A percentile compares a stretch with the other conserved stretches of the same genome.
These are phyloP conservation scores for Heterochromis multidens DNA, from an alignment of 2,113 vertebrate genomes.

Conservation along the genomic window DNA sequence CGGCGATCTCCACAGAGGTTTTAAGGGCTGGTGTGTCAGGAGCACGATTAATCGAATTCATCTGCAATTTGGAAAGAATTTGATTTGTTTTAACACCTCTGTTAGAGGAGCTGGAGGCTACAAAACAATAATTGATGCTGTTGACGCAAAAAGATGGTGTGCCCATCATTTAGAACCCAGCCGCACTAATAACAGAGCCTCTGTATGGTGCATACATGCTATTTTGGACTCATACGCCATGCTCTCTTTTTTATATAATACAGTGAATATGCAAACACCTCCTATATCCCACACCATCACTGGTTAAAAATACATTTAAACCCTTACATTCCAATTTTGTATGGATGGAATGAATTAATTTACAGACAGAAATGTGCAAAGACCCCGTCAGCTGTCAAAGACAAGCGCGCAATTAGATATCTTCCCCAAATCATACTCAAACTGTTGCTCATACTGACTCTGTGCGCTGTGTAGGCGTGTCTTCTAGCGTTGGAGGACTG, in stretches of 20 bases:
- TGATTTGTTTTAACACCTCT: neutral
- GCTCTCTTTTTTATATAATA: neutral
- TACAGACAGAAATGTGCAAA: neutral
- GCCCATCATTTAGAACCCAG: neutral
- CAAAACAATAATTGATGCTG: neutral
- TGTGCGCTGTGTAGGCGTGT: conserved; percentile 29
- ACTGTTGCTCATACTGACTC: conserved; percentile 22
- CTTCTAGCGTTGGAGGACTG: neutral
- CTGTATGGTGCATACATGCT: neutral
- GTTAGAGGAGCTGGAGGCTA: neutral
- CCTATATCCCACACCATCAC: neutral
- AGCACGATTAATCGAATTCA: neutral
- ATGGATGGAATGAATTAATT: neutral
- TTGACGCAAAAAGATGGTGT: conserved; percentile 23
- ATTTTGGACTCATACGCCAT: neutral
- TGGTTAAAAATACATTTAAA: neutral
- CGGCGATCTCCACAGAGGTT: neutral
- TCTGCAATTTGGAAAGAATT: neutral
- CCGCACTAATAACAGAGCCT: neutral
- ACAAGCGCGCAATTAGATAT: neutral
- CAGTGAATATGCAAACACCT: neutral
- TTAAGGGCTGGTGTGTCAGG: neutral
- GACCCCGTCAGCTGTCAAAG: neutral
- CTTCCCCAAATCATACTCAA: neutral
- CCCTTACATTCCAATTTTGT: neutral